These are phyloP conservation scores for Phortica okadai DNA, from an alignment of 2,888 invertebrate species.

Conservation along the genomic window DNA sequence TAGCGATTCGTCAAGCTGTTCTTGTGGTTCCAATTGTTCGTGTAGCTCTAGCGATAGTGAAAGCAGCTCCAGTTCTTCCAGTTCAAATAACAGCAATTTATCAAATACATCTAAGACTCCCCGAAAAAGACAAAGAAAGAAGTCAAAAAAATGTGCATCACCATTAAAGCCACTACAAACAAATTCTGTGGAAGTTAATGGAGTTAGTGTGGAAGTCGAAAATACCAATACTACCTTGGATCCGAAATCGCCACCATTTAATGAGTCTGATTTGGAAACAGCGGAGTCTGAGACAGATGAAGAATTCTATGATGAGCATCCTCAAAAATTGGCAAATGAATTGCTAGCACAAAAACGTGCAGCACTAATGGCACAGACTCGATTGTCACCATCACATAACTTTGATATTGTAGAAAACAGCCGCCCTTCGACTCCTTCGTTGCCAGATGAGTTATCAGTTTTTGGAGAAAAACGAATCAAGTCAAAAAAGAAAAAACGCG, in stretches of 20 bases:
- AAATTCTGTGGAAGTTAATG: conserved; percentile 46
- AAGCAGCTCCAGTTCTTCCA: conserved; percentile 81
- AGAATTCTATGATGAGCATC: conserved; percentile 91
- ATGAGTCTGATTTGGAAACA: conserved; percentile 90
- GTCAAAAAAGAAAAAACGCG: conserved; percentile 83
- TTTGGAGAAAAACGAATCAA: conserved; percentile 76
- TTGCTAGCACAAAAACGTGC: conserved; percentile 86
- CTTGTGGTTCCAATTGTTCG: conserved; percentile 90
- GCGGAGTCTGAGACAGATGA: conserved; percentile 91
- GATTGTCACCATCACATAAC: conserved; percentile 80
- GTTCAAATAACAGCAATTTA: conserved; percentile 79
- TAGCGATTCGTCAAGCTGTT: conserved; percentile 87
- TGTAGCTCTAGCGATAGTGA: conserved; percentile 83
- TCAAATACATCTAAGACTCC: conserved; percentile 63
- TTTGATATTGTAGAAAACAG: conserved; percentile 81
- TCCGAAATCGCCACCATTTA: conserved; percentile 80
- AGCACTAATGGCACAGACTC: conserved; percentile 81
- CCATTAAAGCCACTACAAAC: conserved; percentile 49
- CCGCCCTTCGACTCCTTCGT: conserved; percentile 81
- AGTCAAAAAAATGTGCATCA: conserved; percentile 69
- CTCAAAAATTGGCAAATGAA: conserved; percentile 85
- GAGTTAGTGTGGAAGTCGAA: not conserved
- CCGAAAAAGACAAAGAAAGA: conserved; percentile 74
- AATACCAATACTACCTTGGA: not conserved
- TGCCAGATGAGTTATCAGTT: conserved; percentile 75